These are phyloP conservation scores for Tolmerus cingulatus DNA, from an alignment of 2,888 invertebrate genomes.

Conservation along the genomic window DNA sequence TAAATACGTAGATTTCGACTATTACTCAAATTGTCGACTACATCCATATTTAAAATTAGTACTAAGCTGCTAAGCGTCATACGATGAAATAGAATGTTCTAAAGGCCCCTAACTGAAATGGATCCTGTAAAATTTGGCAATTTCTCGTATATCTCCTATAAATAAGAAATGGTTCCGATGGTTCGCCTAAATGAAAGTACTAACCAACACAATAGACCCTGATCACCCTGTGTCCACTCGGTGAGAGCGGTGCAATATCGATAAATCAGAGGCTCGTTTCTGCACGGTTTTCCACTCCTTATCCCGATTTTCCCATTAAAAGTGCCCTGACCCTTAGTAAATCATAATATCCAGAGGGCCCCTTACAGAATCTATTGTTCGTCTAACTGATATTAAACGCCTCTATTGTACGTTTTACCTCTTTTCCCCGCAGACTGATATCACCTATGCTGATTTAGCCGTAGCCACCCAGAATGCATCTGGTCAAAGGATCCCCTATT, in stretches of 20 bases:
- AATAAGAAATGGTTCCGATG: neutral
- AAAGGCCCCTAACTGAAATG: neutral
- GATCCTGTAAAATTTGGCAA: neutral
- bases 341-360: neutral
- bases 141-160: neutral
- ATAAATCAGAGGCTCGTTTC: constrained; percentile 10
- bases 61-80: neutral
- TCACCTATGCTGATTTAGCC: constrained; percentile 59
- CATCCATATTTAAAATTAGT: neutral
- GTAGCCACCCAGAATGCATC: constrained; percentile 50
- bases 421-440: constrained; percentile 57
- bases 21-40: neutral
- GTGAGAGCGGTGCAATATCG: neutral
- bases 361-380: constrained; percentile 7
- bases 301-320: constrained; percentile 8
- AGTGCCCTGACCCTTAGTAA: neutral
- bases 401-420: neutral
- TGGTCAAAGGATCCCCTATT: constrained; percentile 60
- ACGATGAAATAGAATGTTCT: neutral
- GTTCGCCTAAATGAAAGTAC: neutral
- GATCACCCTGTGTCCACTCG: neutral
- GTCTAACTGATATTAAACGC: constrained; percentile 32
- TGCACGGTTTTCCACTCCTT: neutral
- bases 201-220: neutral
- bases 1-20: neutral